These are phyloP conservation scores for Montipora capricornis DNA, from an alignment of 64 coral and sea anemone species.

Conservation along the genomic window DNA sequence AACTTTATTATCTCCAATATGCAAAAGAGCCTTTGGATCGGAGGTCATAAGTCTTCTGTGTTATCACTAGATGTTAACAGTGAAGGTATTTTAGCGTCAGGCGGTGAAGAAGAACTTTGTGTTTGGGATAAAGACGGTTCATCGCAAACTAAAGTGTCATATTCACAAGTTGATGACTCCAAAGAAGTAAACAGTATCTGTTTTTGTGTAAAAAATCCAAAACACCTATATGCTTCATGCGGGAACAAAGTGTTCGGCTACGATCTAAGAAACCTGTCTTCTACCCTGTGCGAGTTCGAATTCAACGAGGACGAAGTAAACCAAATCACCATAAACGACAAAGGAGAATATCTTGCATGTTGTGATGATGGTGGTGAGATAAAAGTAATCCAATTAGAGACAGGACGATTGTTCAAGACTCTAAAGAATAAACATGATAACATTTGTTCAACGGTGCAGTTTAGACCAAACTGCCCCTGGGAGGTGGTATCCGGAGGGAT, in stretches of 20 bases:
- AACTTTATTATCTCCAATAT: constrained; percentile 3
- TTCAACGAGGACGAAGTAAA: constrained; percentile 95
- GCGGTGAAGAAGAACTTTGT: constrained; percentile 76
- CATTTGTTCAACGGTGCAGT: constrained; percentile 93
- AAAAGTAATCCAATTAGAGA: constrained; percentile 80
- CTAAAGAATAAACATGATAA: constrained; percentile 69
- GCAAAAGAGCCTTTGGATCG: constrained; percentile 71
- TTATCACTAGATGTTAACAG: constrained; percentile 77
- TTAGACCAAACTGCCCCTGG: constrained; percentile 84
- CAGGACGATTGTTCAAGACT: constrained; percentile 82
- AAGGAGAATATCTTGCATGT: constrained; percentile 81
- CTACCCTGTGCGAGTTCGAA: constrained; percentile 67
- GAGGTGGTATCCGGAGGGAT: constrained; percentile 85
- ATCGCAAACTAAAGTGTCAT: constrained; percentile 56
- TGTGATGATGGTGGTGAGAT: constrained; percentile 91
- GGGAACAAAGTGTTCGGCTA: constrained; percentile 80
- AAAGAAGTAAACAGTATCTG: constrained; percentile 77
- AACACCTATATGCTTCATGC: constrained; percentile 79
- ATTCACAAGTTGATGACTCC: not conserved
- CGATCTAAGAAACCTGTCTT: constrained; percentile 75
- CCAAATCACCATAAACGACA: constrained; percentile 79
- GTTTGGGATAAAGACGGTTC: constrained; percentile 85
- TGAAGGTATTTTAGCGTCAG: constrained; percentile 76
- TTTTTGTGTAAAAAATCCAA: constrained; percentile 67
- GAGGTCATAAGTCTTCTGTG: constrained; percentile 78